Conservation (phyloP, 2,888 invertebrate species). For the Operophtera brumata region DNA sequence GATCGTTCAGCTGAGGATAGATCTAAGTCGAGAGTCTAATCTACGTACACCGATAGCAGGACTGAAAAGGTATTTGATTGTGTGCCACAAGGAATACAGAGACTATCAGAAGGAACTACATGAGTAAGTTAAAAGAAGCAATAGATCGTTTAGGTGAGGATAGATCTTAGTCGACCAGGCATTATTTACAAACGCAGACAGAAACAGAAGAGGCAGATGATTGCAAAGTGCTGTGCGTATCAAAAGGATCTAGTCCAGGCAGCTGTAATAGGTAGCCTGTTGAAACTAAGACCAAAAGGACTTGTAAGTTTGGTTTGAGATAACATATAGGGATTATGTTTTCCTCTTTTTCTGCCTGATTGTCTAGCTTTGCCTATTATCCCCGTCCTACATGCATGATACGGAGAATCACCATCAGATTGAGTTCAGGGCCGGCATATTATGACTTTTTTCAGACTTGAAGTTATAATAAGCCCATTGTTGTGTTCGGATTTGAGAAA, state of each 20-base stretch:
- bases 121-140: conserved; percentile 44
- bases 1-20: conserved; percentile 63
- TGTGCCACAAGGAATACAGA: conserved; percentile 62
- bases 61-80: conserved; percentile 63
- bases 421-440: conserved; percentile 14
- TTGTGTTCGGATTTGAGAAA: conserved; percentile 10
- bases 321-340: too few relatives aligned
- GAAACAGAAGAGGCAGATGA: too few relatives aligned
- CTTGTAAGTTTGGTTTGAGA: too few relatives aligned
- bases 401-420: conserved; percentile 1
- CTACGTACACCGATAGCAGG: conserved; percentile 64
- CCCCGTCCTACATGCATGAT: background rate
- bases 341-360: too few relatives aligned
- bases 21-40: conserved; percentile 56
- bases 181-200: too few relatives aligned
- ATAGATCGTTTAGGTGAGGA: conserved; percentile 59
- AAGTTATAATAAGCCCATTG: conserved; percentile 10
- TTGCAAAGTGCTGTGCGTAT: too few relatives aligned
- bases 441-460: conserved; percentile 1
- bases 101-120: conserved; percentile 68
- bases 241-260: too few relatives aligned
- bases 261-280: too few relatives aligned
- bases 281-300: too few relatives aligned
- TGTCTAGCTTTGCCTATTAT: too few relatives aligned
- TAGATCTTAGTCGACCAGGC: too few relatives aligned